phyloP scores from a whole-genome alignment of 2,888 invertebrate species.

The Ceratothoa steindachneri region DNA sequence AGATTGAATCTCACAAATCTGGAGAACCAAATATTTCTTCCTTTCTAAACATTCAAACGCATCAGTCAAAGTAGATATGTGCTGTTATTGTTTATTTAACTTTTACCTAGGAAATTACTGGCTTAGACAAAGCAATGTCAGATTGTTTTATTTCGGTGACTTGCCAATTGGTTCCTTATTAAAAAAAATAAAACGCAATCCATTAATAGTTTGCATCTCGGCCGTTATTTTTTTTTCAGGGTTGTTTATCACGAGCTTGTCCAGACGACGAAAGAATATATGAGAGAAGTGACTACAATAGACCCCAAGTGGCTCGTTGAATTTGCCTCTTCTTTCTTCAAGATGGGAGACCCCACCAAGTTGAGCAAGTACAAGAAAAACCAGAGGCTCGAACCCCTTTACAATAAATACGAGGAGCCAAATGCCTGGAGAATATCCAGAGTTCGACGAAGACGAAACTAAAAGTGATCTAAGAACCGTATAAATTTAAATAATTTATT shows the following conservation, averaged over 20 bases:
- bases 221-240: constrained; percentile 33
- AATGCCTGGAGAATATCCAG: constrained; percentile 98
- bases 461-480: constrained; percentile 51
- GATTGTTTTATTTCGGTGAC: too few species aligned
- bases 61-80: too few species aligned
- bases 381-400: constrained; percentile 92
- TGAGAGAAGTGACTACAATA: constrained; percentile 95
- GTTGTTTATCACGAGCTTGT: constrained; percentile 98
- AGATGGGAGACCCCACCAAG: constrained; percentile 96
- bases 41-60: too few species aligned
- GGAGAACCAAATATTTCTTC: too few species aligned
- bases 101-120: too few species aligned
- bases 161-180: too few species aligned
- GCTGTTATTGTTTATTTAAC: too few species aligned
- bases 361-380: constrained; percentile 98
- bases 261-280: constrained; percentile 97
- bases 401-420: constrained; percentile 98
- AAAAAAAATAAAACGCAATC: too few species aligned
- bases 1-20: too few species aligned
- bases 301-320: constrained; percentile 99
- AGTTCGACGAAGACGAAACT: constrained; percentile 80
- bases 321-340: constrained; percentile 98
- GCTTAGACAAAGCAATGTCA: too few species aligned
- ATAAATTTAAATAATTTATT: not conserved
- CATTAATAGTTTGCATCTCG: too few species aligned